A percentile compares a stretch with the other conserved stretches of the same genome.
These are phyloP conservation scores for Paralichthys olivaceus DNA, from an alignment of 2,113 vertebrate genomes.

Conservation along the genomic window DNA sequence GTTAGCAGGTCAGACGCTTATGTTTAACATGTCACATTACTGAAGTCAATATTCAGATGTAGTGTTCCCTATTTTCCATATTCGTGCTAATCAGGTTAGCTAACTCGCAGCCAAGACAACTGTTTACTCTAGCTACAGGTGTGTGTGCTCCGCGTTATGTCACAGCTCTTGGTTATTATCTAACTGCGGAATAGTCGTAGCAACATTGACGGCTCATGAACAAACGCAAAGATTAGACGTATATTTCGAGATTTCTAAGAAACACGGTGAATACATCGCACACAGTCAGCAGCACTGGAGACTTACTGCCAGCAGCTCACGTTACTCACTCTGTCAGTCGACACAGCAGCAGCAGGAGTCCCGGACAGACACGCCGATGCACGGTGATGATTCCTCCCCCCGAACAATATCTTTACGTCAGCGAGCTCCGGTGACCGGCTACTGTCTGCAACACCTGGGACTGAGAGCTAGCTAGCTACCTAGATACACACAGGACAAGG, in stretches of 20 bases:
- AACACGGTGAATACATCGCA: constrained; percentile 2
- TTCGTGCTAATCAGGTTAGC: background rate
- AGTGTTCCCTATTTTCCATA: background rate
- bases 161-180: constrained; percentile 20
- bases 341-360: constrained; percentile 60
- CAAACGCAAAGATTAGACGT: background rate
- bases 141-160: constrained; percentile 59
- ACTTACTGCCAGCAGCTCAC: constrained; percentile 25
- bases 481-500: constrained; percentile 50
- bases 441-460: constrained; percentile 44
- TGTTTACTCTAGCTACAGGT: constrained; percentile 73
- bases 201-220: background rate
- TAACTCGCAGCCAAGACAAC: constrained; percentile 12
- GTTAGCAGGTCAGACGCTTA: background rate
- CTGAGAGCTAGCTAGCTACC: constrained; percentile 53
- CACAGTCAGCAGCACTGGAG: constrained; percentile 11
- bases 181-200: constrained; percentile 3
- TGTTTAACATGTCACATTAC: background rate
- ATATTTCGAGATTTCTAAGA: background rate
- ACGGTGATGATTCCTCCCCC: constrained; percentile 37
- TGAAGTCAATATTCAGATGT: background rate
- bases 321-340: constrained; percentile 70
- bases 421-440: constrained; percentile 28
- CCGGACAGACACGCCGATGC: constrained; percentile 48
- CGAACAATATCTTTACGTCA: constrained; percentile 37